Evolutionary conservation across 2,888 invertebrate genomes (phyloP).

Genomic region (Junonia oenone): DNA sequence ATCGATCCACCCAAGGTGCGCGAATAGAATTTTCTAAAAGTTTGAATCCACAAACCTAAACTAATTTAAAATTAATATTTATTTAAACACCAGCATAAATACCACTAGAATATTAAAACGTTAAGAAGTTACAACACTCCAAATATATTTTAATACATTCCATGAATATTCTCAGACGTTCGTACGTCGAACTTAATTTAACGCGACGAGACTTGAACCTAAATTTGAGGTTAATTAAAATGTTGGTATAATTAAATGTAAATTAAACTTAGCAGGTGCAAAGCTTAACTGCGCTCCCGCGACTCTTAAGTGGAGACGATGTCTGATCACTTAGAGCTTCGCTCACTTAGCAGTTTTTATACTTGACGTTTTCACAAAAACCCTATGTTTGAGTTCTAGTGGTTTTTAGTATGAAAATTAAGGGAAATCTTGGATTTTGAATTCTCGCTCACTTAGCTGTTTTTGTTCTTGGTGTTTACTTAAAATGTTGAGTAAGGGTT

Average conservation of each 20-base stretch:
- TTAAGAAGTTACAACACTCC: background rate
- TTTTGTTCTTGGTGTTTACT: too few relatives aligned
- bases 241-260: constrained; percentile 42
- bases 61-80: background rate
- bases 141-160: background rate
- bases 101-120: background rate
- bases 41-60: too few relatives aligned
- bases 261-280: constrained; percentile 41
- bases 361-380: background rate
- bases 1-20: too few relatives aligned
- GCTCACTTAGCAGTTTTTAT: background rate
- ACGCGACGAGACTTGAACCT: constrained; percentile 19
- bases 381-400: background rate
- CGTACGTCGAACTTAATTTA: constrained; percentile 14
- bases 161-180: background rate
- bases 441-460: too few relatives aligned
- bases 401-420: too few relatives aligned
- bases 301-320: constrained; percentile 27
- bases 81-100: background rate
- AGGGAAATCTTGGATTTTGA: too few relatives aligned
- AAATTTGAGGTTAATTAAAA: constrained; percentile 39
- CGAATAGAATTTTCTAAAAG: too few relatives aligned
- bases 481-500: too few relatives aligned
- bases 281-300: constrained; percentile 29
- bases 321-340: constrained; percentile 12